phyloP scores from a whole-genome alignment of 2,113 vertebrate genomes.

The Saguinus midas region DNA sequence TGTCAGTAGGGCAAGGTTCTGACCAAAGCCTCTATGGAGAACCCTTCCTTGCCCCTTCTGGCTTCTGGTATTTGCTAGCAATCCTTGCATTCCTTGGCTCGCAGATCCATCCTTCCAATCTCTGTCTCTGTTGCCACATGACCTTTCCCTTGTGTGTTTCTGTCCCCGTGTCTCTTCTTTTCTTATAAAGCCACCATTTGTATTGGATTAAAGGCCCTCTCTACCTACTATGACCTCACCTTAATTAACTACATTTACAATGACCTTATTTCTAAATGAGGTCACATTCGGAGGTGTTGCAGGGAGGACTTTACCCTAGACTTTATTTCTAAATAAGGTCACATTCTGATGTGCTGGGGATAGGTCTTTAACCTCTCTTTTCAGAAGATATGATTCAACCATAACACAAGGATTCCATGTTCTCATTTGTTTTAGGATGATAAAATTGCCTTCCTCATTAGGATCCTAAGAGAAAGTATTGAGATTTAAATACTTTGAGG shows the following conservation, averaged over 20 bases:
- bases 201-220: not conserved
- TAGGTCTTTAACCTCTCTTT: not conserved
- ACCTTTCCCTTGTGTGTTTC: not conserved
- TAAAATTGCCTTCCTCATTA: not conserved
- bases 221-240: not conserved
- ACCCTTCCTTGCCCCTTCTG: accelerated
- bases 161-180: not conserved
- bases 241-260: not conserved
- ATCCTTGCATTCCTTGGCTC: not conserved
- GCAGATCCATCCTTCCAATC: accelerated
- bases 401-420: not conserved
- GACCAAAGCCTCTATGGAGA: not conserved
- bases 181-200: not conserved
- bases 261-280: not conserved
- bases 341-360: not conserved
- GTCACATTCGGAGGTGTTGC: not conserved
- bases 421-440: not conserved
- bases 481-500: not conserved
- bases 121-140: accelerated
- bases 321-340: not conserved
- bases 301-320: not conserved
- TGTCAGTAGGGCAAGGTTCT: not conserved
- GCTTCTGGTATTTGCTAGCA: not conserved
- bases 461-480: not conserved
- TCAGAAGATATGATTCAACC: not conserved